Conservation (phyloP, 1,140 invertebrate genomes). For the Ruditapes philippinarum region DNA sequence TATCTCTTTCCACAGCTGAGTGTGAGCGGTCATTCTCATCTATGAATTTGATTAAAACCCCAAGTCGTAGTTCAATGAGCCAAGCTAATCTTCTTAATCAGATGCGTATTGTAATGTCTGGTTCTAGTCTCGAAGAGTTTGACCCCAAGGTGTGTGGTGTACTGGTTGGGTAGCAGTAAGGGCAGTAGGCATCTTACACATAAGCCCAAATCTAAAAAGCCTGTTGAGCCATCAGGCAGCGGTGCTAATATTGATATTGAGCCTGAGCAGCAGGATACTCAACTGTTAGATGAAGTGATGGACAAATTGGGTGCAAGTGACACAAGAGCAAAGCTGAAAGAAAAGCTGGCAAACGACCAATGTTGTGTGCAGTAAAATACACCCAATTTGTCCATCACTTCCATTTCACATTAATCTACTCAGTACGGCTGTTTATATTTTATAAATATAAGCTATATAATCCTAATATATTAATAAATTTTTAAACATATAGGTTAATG, state of each 20-base stretch:
- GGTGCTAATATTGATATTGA: background rate
- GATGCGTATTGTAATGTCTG: conserved; percentile 5
- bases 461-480: too few species aligned
- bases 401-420: too few species aligned
- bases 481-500: too few species aligned
- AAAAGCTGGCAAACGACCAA: background rate
- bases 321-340: background rate
- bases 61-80: background rate
- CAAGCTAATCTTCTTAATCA: background rate
- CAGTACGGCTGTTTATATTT: too few species aligned
- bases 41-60: background rate
- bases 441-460: too few species aligned
- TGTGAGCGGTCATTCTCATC: background rate
- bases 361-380: conserved; percentile 30
- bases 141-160: background rate
- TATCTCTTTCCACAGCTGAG: conserved; percentile 7
- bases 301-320: conserved; percentile 10
- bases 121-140: background rate
- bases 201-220: background rate
- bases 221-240: background rate
- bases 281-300: conserved; percentile 3
- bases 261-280: background rate
- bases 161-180: conserved; percentile 12
- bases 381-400: too few species aligned
- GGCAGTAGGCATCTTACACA: conserved; percentile 23